A percentile compares a stretch with the other conserved stretches of the same genome.
Conservation (phyloP, 2,888 invertebrate genomes). For the Rhagonycha fulva region DNA sequence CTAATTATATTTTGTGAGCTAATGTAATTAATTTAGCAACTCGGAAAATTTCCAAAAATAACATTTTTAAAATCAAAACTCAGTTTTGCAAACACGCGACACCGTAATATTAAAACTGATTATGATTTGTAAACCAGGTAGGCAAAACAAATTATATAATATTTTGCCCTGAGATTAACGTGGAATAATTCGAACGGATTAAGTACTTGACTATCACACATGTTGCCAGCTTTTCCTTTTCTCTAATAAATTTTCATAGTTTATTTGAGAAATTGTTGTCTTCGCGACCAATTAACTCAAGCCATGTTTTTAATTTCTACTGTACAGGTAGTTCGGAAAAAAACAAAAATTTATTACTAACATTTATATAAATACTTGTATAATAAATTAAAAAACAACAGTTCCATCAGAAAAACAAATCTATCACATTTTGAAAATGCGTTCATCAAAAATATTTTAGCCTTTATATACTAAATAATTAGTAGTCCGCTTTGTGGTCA, state of each 20-base stretch:
- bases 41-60: background rate
- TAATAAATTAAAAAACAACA: too few relatives aligned
- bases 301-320: too few relatives aligned
- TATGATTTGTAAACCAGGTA: background rate
- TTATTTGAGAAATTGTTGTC: background rate
- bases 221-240: background rate
- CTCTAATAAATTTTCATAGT: background rate
- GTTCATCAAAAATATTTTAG: too few relatives aligned
- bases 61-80: background rate
- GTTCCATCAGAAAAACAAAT: too few relatives aligned
- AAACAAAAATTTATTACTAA: too few relatives aligned
- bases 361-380: too few relatives aligned
- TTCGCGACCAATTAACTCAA: too few relatives aligned
- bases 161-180: background rate
- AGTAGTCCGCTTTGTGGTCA: too few relatives aligned
- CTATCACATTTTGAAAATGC: too few relatives aligned
- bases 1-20: background rate
- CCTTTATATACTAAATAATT: too few relatives aligned
- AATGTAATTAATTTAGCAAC: background rate
- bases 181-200: background rate
- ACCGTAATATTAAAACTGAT: background rate
- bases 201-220: background rate
- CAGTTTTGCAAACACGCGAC: background rate
- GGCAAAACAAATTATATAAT: background rate
- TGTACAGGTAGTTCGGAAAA: too few relatives aligned